Conservation (phyloP, 1,140 invertebrate species). For the Asobara japonica region DNA sequence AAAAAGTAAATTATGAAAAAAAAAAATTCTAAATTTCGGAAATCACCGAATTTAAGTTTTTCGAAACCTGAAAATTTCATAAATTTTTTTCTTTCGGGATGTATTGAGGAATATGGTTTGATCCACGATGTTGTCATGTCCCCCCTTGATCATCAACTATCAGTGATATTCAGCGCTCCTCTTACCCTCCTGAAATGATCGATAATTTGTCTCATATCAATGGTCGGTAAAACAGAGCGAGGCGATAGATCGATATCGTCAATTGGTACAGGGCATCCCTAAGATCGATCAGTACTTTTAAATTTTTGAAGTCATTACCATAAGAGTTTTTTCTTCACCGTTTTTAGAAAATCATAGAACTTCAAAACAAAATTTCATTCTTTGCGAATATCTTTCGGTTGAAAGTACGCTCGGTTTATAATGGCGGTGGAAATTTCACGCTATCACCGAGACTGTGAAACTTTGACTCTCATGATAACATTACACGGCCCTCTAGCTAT, state of each 20-base stretch:
- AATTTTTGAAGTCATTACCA: too few relatives aligned
- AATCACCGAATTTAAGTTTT: conserved; percentile 36
- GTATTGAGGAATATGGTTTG: conserved; percentile 36
- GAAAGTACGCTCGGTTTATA: too few relatives aligned
- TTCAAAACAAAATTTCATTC: too few relatives aligned
- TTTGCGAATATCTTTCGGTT: too few relatives aligned
- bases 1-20: too few relatives aligned
- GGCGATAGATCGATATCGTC: not conserved
- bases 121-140: conserved; percentile 9
- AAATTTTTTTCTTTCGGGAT: conserved; percentile 2
- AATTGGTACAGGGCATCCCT: not conserved
- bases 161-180: not conserved
- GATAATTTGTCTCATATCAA: not conserved
- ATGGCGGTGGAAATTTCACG: too few relatives aligned
- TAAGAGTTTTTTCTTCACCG: too few relatives aligned
- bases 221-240: not conserved
- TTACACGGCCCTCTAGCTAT: too few relatives aligned
- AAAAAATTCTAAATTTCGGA: not conserved
- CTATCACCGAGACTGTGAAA: too few relatives aligned
- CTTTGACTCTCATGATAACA: too few relatives aligned
- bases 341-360: too few relatives aligned
- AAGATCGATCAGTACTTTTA: too few relatives aligned
- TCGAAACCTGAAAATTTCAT: conserved; percentile 18
- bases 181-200: not conserved
- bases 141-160: not conserved